A percentile compares a stretch with the other conserved stretches of the same genome.
Evolutionary conservation across 2,797 vertebrate genomes (phyloP).

Genomic region (Adrianichthys oophorus): DNA sequence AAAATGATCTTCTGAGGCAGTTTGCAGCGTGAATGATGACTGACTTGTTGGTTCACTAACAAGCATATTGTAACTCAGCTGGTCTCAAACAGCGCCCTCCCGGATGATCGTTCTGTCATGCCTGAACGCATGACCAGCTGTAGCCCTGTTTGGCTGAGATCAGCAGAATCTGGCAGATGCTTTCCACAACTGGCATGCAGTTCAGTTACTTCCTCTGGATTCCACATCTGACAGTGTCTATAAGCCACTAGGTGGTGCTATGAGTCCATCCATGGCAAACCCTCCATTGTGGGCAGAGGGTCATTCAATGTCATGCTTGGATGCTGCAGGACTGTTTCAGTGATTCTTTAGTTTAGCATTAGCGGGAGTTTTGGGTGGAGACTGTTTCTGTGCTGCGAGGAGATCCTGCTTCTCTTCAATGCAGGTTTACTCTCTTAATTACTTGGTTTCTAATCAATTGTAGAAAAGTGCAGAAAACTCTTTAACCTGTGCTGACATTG

Average conservation of each 20-base stretch:
- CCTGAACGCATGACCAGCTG: conserved; percentile 48
- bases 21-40: conserved; percentile 22
- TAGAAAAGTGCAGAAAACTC: conserved; percentile 45
- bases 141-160: conserved; percentile 34
- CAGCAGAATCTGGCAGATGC: conserved; percentile 39
- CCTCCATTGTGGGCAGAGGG: conserved; percentile 5
- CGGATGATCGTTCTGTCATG: conserved; percentile 21
- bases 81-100: conserved; percentile 41
- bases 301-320: conserved; percentile 46
- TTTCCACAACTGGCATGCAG: conserved; percentile 21
- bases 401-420: conserved; percentile 36
- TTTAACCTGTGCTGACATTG: conserved; percentile 33
- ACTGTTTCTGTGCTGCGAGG: conserved; percentile 28
- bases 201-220: too few species aligned
- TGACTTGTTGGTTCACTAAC: conserved; percentile 25
- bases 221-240: too few species aligned
- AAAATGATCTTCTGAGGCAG: not conserved
- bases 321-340: conserved; percentile 28
- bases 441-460: conserved; percentile 61
- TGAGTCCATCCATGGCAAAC: conserved; percentile 13
- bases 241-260: conserved; percentile 57
- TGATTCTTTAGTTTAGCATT: conserved; percentile 56
- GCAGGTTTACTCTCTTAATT: conserved; percentile 53
- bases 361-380: conserved; percentile 15
- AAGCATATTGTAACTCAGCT: conserved; percentile 55